Evolutionary conservation across 2,888 invertebrate species (phyloP).

Genomic region (Melanchra persicariae): DNA sequence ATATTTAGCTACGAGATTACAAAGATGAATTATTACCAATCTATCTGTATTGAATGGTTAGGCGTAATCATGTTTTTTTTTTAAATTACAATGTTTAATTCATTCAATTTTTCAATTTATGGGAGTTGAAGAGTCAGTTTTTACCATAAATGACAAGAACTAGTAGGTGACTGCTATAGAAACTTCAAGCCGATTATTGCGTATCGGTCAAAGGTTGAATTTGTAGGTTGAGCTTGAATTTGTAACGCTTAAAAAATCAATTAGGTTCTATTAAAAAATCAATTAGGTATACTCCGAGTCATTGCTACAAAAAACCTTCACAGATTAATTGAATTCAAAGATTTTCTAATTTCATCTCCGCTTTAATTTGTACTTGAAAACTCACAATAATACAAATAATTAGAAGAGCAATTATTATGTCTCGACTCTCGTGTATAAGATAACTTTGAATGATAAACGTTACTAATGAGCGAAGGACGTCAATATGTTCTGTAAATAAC

Average conservation of each 20-base stretch:
- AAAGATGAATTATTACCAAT: neutral
- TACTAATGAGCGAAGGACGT: conserved; percentile 61
- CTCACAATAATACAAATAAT: conserved; percentile 40
- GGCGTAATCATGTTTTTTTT: neutral
- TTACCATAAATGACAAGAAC: neutral
- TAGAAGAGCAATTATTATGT: conserved; percentile 64
- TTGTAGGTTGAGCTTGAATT: conserved; percentile 8
- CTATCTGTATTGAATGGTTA: neutral
- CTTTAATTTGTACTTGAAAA: conserved; percentile 37
- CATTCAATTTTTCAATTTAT: neutral
- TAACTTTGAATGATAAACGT: conserved; percentile 62
- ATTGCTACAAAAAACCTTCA: conserved; percentile 28
- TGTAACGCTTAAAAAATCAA: conserved; percentile 2
- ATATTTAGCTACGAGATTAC: neutral
- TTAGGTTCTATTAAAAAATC: conserved; percentile 8
- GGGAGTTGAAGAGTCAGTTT: too few species aligned
- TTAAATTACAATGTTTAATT: neutral
- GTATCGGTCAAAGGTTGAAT: conserved; percentile 38
- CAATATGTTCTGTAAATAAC: conserved; percentile 17
- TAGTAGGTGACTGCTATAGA: neutral
- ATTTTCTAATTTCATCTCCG: conserved; percentile 34
- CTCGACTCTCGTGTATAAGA: conserved; percentile 56
- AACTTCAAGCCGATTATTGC: conserved; percentile 15
- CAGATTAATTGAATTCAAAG: conserved; percentile 9
- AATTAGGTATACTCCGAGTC: neutral